These are phyloP conservation scores for Otus sunia DNA, from an alignment of 2,113 vertebrate genomes.

Conservation along the genomic window DNA sequence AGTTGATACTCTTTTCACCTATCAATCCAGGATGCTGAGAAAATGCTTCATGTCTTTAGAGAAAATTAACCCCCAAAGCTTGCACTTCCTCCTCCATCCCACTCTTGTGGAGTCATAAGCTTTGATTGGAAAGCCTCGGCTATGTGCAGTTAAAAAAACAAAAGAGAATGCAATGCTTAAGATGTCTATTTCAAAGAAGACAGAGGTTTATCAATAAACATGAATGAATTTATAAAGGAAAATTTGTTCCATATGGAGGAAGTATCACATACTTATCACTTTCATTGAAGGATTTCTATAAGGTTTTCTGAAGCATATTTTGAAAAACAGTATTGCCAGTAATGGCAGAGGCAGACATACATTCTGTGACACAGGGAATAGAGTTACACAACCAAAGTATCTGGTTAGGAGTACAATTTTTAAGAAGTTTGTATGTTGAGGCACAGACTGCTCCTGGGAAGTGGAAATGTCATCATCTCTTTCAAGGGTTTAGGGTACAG, in stretches of 20 bases:
- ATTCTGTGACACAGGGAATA: not conserved
- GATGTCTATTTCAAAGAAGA: not conserved
- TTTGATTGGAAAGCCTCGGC: not conserved
- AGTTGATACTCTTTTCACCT: not conserved
- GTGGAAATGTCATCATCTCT: rapidly evolving
- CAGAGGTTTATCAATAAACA: not conserved
- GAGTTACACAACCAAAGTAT: not conserved
- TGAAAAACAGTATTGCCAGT: rapidly evolving
- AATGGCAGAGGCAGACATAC: not conserved
- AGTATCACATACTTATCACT: not conserved
- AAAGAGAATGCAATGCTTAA: not conserved
- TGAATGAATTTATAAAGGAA: not conserved
- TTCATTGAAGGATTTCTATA: not conserved
- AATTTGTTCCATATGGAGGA: not conserved
- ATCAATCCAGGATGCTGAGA: not conserved
- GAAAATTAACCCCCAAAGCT: not conserved
- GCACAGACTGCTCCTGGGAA: not conserved
- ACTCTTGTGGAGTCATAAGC: not conserved
- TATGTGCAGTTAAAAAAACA: not conserved
- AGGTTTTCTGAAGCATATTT: not conserved
- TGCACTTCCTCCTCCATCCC: not conserved
- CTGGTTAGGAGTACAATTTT: not conserved
- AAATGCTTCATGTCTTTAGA: not conserved
- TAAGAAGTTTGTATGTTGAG: rapidly evolving
- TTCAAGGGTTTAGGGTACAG: not conserved